Evolutionary conservation across 2,113 vertebrate species (phyloP).

Genomic region (Emydura subglobosa): DNA sequence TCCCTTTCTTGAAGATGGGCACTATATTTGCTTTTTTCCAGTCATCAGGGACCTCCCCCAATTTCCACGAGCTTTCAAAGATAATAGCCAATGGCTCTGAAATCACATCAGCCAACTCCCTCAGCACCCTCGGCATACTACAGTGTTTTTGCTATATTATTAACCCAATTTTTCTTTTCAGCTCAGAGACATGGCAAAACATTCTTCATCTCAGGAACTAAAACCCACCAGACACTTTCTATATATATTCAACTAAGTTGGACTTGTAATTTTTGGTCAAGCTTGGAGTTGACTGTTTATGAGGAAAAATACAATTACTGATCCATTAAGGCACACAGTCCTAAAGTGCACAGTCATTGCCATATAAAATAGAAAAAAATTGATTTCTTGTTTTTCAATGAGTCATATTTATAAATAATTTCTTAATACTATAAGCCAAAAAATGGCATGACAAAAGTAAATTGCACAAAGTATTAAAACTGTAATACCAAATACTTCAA

Average conservation of each 20-base stretch:
- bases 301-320: slow-evolving; percentile 16
- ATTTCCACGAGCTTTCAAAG: too few species aligned
- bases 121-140: neutral
- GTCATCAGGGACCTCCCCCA: too few species aligned
- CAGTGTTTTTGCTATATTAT: neutral
- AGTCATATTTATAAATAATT: neutral
- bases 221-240: neutral
- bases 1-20: too few species aligned
- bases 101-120: too few species aligned
- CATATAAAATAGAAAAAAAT: slow-evolving; percentile 25
- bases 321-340: neutral
- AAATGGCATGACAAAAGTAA: neutral
- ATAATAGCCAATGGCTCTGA: too few species aligned
- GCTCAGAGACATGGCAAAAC: neutral
- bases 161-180: neutral
- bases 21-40: too few species aligned
- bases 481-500: neutral
- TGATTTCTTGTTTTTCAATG: neutral
- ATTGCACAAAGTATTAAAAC: neutral
- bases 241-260: neutral
- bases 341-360: neutral
- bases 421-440: slow-evolving; percentile 4
- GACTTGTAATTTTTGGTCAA: neutral
- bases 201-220: neutral
- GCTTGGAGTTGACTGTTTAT: neutral